Evolutionary conservation across 64 coral and sea anemone species (phyloP).

Genomic region (Orbicella faveolata): DNA sequence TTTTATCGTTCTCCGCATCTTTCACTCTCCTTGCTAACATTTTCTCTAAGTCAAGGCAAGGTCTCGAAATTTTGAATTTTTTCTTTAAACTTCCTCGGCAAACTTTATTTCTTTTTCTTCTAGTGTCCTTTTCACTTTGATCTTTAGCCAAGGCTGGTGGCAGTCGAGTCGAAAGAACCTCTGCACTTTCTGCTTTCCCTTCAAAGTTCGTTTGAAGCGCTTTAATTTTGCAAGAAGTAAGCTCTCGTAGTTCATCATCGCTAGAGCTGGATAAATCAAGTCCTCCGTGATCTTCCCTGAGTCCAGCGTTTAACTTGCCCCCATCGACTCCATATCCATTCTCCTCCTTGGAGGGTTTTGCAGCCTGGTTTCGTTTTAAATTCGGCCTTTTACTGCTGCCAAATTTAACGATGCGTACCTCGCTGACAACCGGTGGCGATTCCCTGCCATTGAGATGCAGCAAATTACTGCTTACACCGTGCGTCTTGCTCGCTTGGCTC

Average conservation of each 20-base stretch:
- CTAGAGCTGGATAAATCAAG: conserved; percentile 33
- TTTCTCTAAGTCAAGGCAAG: conserved; percentile 32
- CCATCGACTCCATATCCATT: background rate
- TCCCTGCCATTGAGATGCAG: background rate
- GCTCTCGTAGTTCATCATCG: conserved; percentile 27
- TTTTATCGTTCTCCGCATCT: background rate
- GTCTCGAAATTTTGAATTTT: conserved; percentile 30
- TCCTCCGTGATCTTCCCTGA: background rate
- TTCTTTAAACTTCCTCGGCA: conserved; percentile 17
- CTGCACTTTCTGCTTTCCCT: background rate
- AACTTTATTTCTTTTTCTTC: conserved; percentile 32
- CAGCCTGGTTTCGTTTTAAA: background rate
- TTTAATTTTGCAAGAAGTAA: background rate
- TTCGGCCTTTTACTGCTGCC: background rate
- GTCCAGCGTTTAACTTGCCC: background rate
- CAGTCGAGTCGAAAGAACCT: background rate
- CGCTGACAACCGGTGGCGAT: conserved; percentile 17
- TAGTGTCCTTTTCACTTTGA: background rate
- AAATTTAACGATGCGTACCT: conserved; percentile 22
- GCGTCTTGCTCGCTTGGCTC: background rate
- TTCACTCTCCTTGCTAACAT: conserved; percentile 29
- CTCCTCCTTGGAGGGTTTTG: background rate
- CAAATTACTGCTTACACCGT: conserved; percentile 6
- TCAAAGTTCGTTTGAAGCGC: background rate
- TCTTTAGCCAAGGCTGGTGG: background rate